Conservation (phyloP, 2,797 vertebrate genomes). For the Lates japonicus region DNA sequence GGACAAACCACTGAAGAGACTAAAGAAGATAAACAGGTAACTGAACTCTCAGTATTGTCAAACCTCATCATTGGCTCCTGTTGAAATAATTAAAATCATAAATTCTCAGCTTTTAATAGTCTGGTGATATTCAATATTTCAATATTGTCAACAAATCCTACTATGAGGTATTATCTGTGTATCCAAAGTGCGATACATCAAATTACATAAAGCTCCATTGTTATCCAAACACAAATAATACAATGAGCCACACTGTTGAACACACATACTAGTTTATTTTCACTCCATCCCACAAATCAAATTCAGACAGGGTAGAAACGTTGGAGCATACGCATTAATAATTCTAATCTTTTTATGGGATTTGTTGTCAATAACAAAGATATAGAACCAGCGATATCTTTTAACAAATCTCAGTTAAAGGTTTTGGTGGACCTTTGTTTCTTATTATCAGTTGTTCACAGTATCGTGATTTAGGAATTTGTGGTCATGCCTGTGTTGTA, state of each 20-base stretch:
- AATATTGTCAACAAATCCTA: not conserved
- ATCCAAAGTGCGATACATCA: not conserved
- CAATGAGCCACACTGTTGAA: not conserved
- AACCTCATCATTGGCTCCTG: not conserved
- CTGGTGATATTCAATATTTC: not conserved
- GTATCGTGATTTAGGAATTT: not conserved
- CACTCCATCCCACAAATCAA: too few relatives aligned
- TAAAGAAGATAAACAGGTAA: conserved; percentile 55
- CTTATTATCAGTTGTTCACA: not conserved
- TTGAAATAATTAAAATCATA: not conserved
- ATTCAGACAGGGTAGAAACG: not conserved
- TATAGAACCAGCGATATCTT: not conserved
- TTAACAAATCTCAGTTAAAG: not conserved
- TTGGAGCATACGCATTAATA: not conserved
- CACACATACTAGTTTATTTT: not conserved
- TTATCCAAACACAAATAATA: not conserved
- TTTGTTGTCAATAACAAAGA: not conserved
- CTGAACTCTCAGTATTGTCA: not conserved
- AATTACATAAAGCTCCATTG: too few relatives aligned
- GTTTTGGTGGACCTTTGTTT: not conserved
- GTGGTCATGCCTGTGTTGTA: not conserved
- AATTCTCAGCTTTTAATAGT: not conserved
- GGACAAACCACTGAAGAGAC: conserved; percentile 18
- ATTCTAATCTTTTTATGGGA: not conserved
- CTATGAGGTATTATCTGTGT: not conserved